Evolutionary conservation across 2,797 vertebrate species (phyloP), one percentile per base, ranked within the genome.

Genomic region (Sciurus carolinensis): DNA sequence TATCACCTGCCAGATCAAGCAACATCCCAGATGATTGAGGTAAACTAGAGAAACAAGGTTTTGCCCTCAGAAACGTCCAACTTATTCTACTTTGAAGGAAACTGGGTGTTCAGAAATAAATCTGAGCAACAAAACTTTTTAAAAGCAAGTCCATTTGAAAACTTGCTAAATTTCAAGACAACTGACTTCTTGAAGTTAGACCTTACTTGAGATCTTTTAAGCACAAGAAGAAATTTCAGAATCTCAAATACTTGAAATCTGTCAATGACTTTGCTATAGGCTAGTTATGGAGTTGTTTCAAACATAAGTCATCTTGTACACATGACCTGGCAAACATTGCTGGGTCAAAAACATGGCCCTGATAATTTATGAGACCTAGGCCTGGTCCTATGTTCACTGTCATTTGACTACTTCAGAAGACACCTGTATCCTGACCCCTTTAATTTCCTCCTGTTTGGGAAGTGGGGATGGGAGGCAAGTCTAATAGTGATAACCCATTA

Each of bases 121-220:
- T 26, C 6, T 62, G 67, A 77, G 20, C 30, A 11, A 84, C 2
- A 9, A 50, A 72, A 30, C 71, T 82, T 81, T 93, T 88, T 66
- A 85, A 95, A 36, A 44, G 5, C 15, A 75, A 83, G 1, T 11
- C n/a, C 28, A 44, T 90, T 92, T 83, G 47, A 83, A 82, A 94
- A 62, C 7, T 47, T 92, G 3, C 20, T 12, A 52, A 9, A 80
- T 86, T 89, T 42, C 72, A 47, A 73, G 24, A 73, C 57, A 42
- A 52, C 2, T 44, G 39, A 8, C 13, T 86, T 95, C 42, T 36
- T 26, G 0, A 22, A 72, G 4, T 18, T 66, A 4, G 36, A 50
- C 7, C 3, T 69, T n/a, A 83, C 24, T 91, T 87, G 39, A 6
- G 3, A 57, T 86, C 33, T 64, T 90, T 90, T 79, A 59, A 95